Conservation (phyloP, 64 coral and sea anemone species). For the Catalaphyllia jardinei region DNA sequence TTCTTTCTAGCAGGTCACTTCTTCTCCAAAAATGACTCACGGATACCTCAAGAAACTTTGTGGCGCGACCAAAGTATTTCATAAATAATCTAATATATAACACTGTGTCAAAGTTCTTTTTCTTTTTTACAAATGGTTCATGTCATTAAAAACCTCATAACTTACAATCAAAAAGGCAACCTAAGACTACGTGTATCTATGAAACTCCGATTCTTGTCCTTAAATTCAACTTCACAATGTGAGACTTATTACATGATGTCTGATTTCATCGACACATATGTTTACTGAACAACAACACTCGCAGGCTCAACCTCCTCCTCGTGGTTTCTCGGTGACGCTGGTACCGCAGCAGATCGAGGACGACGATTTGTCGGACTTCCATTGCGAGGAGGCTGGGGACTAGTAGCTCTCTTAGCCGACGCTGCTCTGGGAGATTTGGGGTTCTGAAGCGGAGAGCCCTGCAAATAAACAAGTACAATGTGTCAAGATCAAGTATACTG, state of each 20-base stretch:
- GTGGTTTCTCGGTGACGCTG: constrained; percentile 61
- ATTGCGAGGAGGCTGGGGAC: constrained; percentile 59
- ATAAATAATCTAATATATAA: constrained; percentile 20
- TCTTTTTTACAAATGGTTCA: neutral
- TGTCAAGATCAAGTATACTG: too few species aligned
- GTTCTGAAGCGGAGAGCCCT: constrained; percentile 45
- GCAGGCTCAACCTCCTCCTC: constrained; percentile 65
- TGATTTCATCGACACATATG: neutral
- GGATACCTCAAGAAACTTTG: too few species aligned
- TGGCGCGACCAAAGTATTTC: neutral
- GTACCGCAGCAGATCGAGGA: constrained; percentile 85
- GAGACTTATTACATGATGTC: neutral
- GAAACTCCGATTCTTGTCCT: neutral
- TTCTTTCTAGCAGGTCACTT: too few species aligned
- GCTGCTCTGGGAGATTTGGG: constrained; percentile 39
- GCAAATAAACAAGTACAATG: neutral
- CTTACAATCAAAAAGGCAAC: constrained; percentile 3
- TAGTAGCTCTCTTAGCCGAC: constrained; percentile 66
- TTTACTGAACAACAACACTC: constrained; percentile 57
- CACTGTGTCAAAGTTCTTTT: neutral
- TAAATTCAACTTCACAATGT: neutral
- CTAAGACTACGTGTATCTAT: neutral
- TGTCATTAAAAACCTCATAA: neutral
- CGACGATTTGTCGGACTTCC: constrained; percentile 66
- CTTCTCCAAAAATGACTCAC: too few species aligned